phyloP scores from a whole-genome alignment of 2,797 vertebrate species.

The Epinephelus awoara region DNA sequence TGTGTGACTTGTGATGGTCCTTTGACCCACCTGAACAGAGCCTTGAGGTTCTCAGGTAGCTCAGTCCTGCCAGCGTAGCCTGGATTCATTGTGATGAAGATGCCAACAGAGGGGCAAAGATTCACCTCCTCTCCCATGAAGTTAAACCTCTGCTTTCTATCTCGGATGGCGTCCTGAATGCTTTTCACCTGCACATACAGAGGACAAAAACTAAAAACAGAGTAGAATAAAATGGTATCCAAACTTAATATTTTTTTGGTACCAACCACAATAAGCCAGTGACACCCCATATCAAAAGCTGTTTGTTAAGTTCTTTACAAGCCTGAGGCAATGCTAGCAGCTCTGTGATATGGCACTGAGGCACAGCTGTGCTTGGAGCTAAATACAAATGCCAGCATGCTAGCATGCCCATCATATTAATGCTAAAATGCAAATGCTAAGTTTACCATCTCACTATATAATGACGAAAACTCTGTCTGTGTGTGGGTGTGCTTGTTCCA shows the following conservation, averaged over 20 bases:
- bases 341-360: too few relatives aligned
- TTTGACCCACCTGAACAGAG: constrained; percentile 91
- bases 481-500: too few relatives aligned
- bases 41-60: constrained; percentile 97
- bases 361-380: too few relatives aligned
- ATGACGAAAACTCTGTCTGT: too few relatives aligned
- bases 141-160: constrained; percentile 92
- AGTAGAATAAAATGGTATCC: neutral
- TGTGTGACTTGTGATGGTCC: neutral
- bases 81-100: constrained; percentile 99
- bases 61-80: constrained; percentile 97
- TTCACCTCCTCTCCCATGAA: constrained; percentile 96
- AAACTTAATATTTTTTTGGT: neutral
- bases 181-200: constrained; percentile 90
- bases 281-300: neutral
- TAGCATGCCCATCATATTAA: too few relatives aligned
- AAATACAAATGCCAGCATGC: too few relatives aligned
- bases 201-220: neutral
- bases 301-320: neutral
- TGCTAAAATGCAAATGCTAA: too few relatives aligned
- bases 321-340: too few relatives aligned
- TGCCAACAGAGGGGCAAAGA: constrained; percentile 93
- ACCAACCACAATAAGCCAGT: neutral
- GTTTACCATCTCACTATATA: too few relatives aligned
- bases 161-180: constrained; percentile 95